phyloP scores from a whole-genome alignment of 2,113 vertebrate genomes.

The Lutjanus erythropterus region DNA sequence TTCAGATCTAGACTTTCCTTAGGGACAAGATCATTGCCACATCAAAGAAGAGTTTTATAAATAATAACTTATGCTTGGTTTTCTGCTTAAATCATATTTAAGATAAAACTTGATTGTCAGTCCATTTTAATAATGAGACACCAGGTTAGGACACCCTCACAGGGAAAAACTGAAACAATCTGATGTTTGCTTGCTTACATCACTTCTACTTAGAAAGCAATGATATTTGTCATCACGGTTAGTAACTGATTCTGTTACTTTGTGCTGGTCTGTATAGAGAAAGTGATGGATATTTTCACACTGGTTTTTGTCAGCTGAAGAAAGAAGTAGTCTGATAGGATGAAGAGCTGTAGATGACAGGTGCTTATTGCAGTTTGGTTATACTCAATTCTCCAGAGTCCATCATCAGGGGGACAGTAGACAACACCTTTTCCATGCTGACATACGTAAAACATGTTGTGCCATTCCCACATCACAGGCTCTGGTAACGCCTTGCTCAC shows the following conservation, averaged over 20 bases:
- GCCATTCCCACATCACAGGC: not conserved
- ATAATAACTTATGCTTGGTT: too few relatives aligned
- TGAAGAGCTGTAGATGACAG: not conserved
- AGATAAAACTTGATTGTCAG: too few relatives aligned
- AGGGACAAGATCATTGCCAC: too few relatives aligned
- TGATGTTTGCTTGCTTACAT: too few relatives aligned
- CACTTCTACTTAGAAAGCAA: too few relatives aligned
- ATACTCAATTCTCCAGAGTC: not conserved
- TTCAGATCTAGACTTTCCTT: too few relatives aligned
- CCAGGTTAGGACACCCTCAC: too few relatives aligned
- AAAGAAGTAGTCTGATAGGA: not conserved
- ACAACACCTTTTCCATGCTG: not conserved
- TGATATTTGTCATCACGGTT: not conserved
- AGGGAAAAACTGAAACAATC: too few relatives aligned
- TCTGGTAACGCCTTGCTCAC: not conserved
- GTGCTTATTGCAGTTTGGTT: not conserved
- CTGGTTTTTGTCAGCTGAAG: not conserved
- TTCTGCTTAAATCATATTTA: too few relatives aligned
- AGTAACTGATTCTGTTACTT: too few relatives aligned
- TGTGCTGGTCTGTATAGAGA: not conserved
- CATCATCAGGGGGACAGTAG: not conserved
- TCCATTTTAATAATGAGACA: too few relatives aligned
- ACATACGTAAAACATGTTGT: not conserved
- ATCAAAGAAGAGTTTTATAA: too few relatives aligned
- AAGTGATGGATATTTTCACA: not conserved